phyloP scores from a whole-genome alignment of 2,888 invertebrate genomes.

The Phalangium opilio region DNA sequence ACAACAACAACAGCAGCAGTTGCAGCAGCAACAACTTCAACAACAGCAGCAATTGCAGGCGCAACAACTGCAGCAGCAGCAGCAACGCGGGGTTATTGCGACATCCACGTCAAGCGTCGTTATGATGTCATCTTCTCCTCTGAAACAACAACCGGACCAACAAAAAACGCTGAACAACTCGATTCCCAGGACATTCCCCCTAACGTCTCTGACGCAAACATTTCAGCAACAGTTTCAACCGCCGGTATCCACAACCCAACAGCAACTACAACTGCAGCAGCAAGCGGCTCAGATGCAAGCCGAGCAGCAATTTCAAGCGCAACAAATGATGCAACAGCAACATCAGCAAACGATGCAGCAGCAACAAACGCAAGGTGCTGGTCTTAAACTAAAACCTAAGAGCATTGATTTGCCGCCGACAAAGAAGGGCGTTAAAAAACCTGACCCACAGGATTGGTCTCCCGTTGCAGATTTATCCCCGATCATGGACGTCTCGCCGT shows the following conservation, averaged over 20 bases:
- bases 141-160: constrained; percentile 9
- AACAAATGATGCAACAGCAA: background rate
- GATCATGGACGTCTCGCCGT: constrained; percentile 34
- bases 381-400: constrained; percentile 12
- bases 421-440: constrained; percentile 14
- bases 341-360: constrained; percentile 3
- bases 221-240: constrained; percentile 8
- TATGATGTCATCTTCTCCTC: constrained; percentile 4
- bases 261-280: background rate
- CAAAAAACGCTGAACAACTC: background rate
- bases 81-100: background rate
- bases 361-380: background rate
- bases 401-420: constrained; percentile 15
- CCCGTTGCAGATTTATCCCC: constrained; percentile 35
- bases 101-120: background rate
- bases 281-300: background rate
- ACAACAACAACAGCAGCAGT: constrained; percentile 5
- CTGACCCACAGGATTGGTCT: constrained; percentile 28
- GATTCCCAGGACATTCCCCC: constrained; percentile 13
- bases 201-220: constrained; percentile 10
- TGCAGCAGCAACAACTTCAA: constrained; percentile 4
- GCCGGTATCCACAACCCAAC: constrained; percentile 1
- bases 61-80: constrained; percentile 1
- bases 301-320: constrained; percentile 1
- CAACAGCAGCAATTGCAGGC: constrained; percentile 6